phyloP scores from a whole-genome alignment of 2,113 vertebrate genomes.

The Desmodus rotundus region DNA sequence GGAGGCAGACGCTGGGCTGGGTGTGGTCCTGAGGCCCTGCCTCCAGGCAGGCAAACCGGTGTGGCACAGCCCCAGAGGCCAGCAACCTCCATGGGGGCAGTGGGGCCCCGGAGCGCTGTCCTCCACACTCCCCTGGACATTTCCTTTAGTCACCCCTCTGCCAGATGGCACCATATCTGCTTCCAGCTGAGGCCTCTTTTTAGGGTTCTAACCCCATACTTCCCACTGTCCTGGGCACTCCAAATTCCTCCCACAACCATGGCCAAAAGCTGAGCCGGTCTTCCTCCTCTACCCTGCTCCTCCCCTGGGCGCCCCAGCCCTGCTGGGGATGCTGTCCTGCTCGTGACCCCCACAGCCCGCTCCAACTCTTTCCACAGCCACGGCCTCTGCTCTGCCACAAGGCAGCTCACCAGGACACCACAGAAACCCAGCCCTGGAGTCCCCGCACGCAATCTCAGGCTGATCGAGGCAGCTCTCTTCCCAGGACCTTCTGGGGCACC shows the following conservation, averaged over 20 bases:
- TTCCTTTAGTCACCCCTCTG: not conserved
- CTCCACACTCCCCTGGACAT: not conserved
- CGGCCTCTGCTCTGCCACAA: not conserved
- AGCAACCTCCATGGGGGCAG: not conserved
- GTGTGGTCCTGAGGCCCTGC: not conserved
- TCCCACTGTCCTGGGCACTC: not conserved
- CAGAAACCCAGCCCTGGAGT: not conserved
- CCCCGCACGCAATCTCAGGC: not conserved
- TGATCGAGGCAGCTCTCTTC: not conserved
- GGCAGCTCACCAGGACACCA: not conserved
- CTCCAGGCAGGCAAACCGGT: not conserved
- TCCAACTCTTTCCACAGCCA: not conserved
- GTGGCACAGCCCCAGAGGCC: not conserved
- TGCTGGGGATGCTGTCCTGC: not conserved
- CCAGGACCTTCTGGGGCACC: not conserved
- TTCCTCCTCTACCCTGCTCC: not conserved
- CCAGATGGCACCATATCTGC: not conserved
- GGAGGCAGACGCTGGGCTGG: not conserved
- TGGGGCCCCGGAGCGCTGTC: not conserved
- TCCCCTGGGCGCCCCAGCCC: not conserved
- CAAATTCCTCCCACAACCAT: not conserved
- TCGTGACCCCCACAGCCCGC: not conserved
- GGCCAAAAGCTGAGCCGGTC: not conserved
- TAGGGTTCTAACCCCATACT: not conserved
- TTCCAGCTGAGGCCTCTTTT: not conserved